Evolutionary conservation across 2,888 invertebrate genomes (phyloP), one percentile per base, ranked within the genome.

Genomic region (Caradrina clavipalpis): DNA sequence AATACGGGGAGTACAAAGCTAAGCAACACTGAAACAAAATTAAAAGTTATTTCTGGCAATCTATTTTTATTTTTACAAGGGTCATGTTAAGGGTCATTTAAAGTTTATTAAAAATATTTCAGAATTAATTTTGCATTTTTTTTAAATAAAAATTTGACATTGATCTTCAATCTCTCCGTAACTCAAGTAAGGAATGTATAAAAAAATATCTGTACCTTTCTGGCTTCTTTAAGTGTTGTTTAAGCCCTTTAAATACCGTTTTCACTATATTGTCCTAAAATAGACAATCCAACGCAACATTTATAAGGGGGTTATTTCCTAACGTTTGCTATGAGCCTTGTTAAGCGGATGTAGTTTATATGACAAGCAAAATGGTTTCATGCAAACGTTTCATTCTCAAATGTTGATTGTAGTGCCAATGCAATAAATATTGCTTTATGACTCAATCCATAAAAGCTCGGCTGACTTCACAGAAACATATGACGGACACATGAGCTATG

Each of bases 401-500:
- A 50, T 42, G 54, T 71, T 42, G 57, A 31, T 21, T 61, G 8
- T 42, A 55, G 55, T n/a, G 17, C 31, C 39, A 58, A 19, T 60
- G 49, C 35, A 77, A 70, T 56, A 71, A 60, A 53, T 64, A 60
- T 72, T 60, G 13, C 35, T 56, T 51, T 51, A 60, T 77, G 56
- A 60, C 26, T 75, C 73, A 72, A 39, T n/a, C 17, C 31, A 15
- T 53, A 53, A 39, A 65, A 64, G 39, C 42, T 56, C 50, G 22
- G 22, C 49, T 45, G 19, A 21, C 56, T 64, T 51, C 50, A 47
- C 45, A 76, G 62, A 76, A 78, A 78, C 26, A 59, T 49, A 42
- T 49, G 49, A 56, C n/a, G 51, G 31, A 4, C 11, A 22, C 51
- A 77, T 57, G 35, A 50, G 49, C 51, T 39, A 57, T 22, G 53